Conservation (phyloP, 2,797 vertebrate genomes). For the Octomys mimax region DNA sequence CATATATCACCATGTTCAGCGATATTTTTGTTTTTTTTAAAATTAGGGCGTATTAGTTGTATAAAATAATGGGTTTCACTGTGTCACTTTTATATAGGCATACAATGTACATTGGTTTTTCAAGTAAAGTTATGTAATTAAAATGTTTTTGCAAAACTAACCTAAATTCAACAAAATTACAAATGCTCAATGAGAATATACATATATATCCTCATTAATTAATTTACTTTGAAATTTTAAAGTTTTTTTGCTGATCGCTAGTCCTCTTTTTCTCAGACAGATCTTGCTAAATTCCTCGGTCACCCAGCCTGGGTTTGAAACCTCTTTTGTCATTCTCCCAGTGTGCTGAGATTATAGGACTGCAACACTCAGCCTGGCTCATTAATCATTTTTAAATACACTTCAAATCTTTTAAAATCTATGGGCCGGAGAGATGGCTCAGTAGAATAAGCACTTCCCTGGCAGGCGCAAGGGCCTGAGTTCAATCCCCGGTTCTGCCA, state of each 20-base stretch:
- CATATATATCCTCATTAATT: not conserved
- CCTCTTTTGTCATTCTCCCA: not conserved
- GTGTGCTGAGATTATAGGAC: not conserved
- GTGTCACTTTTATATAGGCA: not conserved
- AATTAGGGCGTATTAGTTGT: not conserved
- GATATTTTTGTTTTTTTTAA: not conserved
- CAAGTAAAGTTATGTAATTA: conserved; percentile 39
- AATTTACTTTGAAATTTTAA: not conserved
- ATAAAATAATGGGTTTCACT: not conserved
- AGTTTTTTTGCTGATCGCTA: not conserved
- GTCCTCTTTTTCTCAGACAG: not conserved
- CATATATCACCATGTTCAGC: no score
- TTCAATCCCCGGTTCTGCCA: no score
- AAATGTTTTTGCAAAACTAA: conserved; percentile 32
- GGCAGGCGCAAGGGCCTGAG: no score
- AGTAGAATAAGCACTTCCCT: no score
- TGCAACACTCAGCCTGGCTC: not conserved
- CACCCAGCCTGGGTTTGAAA: not conserved
- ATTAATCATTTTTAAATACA: conserved; percentile 47
- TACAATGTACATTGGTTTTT: not conserved
- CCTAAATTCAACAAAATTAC: conserved; percentile 31
- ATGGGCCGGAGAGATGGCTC: not conserved
- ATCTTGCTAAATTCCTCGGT: not conserved
- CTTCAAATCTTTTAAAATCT: conserved; percentile 19
- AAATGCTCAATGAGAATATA: conserved; percentile 56